phyloP scores from a whole-genome alignment of 1,140 invertebrate species.

The Cydia fagiglandana region DNA sequence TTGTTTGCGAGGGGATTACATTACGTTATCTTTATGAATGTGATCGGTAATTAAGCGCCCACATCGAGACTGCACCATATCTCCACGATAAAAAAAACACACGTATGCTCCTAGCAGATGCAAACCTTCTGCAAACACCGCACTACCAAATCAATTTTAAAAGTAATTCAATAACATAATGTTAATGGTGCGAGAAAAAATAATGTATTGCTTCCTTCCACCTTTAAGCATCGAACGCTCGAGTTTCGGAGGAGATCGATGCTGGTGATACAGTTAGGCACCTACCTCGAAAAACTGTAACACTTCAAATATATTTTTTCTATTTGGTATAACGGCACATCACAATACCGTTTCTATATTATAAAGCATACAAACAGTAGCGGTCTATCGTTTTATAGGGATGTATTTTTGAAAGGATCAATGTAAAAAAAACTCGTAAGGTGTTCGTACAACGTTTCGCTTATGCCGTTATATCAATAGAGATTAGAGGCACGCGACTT shows the following conservation, averaged over 20 bases:
- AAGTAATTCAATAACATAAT: slow-evolving; percentile 79
- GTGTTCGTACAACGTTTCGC: slow-evolving; percentile 66
- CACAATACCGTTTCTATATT: slow-evolving; percentile 61
- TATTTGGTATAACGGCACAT: slow-evolving; percentile 67
- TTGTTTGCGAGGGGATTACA: slow-evolving; percentile 73
- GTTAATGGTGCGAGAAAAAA: slow-evolving; percentile 62
- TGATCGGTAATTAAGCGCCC: slow-evolving; percentile 75
- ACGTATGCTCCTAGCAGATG: slow-evolving; percentile 63
- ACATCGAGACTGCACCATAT: slow-evolving; percentile 61
- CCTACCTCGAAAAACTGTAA: slow-evolving; percentile 68
- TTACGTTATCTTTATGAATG: slow-evolving; percentile 76
- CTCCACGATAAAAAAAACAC: slow-evolving; percentile 56
- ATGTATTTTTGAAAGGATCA: slow-evolving; percentile 51
- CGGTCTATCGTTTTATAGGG: slow-evolving; percentile 70
- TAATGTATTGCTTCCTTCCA: slow-evolving; percentile 78
- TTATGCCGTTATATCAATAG: slow-evolving; percentile 74
- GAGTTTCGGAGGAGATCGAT: slow-evolving; percentile 48
- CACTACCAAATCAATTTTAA: slow-evolving; percentile 66
- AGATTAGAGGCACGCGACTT: slow-evolving; percentile 75
- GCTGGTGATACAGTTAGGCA: slow-evolving; percentile 69
- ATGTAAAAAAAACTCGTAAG: slow-evolving; percentile 68
- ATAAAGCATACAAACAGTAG: slow-evolving; percentile 64
- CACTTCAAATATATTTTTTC: slow-evolving; percentile 60
- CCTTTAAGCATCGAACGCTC: slow-evolving; percentile 56
- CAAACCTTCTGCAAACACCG: slow-evolving; percentile 62